Evolutionary conservation across 2,888 invertebrate genomes (phyloP), one percentile per base, ranked within the genome.

Genomic region (Linnaemya tessellans): DNA sequence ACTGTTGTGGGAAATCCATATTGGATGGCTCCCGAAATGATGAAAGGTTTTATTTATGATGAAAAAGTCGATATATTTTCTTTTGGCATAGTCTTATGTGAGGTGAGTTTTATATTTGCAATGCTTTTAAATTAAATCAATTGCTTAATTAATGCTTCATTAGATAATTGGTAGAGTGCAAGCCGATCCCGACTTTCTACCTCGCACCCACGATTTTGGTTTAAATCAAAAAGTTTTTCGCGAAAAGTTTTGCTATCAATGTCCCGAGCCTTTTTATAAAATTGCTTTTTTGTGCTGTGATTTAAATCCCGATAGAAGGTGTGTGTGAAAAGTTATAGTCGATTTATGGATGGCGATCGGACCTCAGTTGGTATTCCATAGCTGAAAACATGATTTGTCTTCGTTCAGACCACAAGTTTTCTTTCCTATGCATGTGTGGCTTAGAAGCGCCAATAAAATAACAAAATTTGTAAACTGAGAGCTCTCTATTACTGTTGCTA

Each of bases 21-120:
- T 93, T 98, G 98, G 98, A 98, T 98, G 98, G 98, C 98, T 0
- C 98, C 98, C 0, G 98, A 98, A 93, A 98, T 98, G 98, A 97
- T 98, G 97, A 97, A 97, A 92, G 98, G 98, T 22, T 97, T 97
- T 89, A 97, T 97, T 87, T 98, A 98, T 92, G 98, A 98, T 90
- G 98, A 98, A 91, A 98, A 98, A 92, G 98, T 98, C 0, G 98
- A 98, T 90, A 96, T 98, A 84, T 98, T 98, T 93, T 98, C 98
- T 35, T 98, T 97, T 92, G 98, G 98, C 43, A 98, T 98, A 87
- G 96, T 98, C 84, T 93, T 98, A 4, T 98, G 98, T 91, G 98
- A 98, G 95, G 97, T 97, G 89, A 90, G 92, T 87, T 8, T 2
- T 20, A 41, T 1, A 49, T 65, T 56, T 30, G 1, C 30, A 4